These are phyloP conservation scores for Trypoxylus dichotomus DNA, from an alignment of 1,140 invertebrate genomes.

Conservation along the genomic window DNA sequence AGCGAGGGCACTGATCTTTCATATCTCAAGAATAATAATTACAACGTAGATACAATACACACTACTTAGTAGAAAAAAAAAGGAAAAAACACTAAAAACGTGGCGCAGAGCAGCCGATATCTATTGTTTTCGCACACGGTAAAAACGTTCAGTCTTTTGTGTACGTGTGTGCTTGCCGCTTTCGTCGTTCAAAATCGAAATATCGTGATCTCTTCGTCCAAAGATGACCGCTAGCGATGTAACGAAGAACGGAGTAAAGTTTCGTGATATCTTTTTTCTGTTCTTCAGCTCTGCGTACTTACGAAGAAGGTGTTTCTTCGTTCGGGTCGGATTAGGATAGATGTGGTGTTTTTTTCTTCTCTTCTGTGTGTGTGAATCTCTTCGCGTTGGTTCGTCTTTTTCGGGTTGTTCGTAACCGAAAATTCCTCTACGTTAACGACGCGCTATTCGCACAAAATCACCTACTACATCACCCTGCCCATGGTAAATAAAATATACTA, in stretches of 20 bases:
- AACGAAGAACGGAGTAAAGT: neutral
- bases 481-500: conserved; percentile 26
- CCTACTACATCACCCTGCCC: conserved; percentile 22
- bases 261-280: neutral
- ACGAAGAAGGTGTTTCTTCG: neutral
- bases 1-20: conserved; percentile 3
- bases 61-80: neutral
- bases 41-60: neutral
- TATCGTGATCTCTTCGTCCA: neutral
- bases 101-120: neutral
- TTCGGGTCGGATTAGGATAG: neutral
- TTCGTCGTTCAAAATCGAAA: neutral
- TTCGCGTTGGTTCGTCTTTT: neutral
- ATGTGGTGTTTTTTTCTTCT: neutral
- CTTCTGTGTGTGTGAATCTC: neutral
- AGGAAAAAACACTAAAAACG: conserved; percentile 9
- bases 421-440: neutral
- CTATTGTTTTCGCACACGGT: neutral
- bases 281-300: neutral
- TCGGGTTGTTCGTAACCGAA: neutral
- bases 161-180: neutral
- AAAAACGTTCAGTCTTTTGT: neutral
- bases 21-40: neutral
- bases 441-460: conserved; percentile 11
- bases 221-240: neutral